Conservation (phyloP, 2,113 vertebrate species). For the Falco punctatus region DNA sequence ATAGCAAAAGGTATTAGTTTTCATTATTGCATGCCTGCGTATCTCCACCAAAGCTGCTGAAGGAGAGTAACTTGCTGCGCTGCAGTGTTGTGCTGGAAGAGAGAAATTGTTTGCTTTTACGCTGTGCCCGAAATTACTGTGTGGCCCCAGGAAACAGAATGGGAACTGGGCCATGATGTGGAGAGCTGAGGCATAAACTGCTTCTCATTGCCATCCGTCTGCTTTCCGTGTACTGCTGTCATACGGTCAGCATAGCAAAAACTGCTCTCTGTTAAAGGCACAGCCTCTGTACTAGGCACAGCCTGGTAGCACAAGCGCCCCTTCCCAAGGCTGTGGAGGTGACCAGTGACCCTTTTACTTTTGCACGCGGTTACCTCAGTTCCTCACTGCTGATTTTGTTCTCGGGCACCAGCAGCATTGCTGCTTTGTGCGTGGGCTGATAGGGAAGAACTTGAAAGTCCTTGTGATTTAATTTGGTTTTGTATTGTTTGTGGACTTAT, state of each 20-base stretch:
- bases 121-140: background rate
- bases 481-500: background rate
- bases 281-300: no score
- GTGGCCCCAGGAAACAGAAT: background rate
- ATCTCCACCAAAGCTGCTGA: background rate
- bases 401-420: background rate
- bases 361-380: background rate
- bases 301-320: background rate
- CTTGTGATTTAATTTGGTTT: background rate
- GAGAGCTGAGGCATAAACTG: background rate
- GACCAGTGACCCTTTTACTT: background rate
- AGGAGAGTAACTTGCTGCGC: background rate
- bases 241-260: background rate
- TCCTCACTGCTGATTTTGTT: background rate
- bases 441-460: background rate
- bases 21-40: background rate
- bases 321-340: background rate
- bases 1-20: constrained; percentile 90
- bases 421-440: background rate
- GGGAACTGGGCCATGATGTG: background rate
- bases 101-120: background rate
- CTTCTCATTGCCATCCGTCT: background rate
- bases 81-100: background rate
- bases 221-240: background rate
- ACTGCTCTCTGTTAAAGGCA: no score